Evolutionary conservation across 2,888 invertebrate species (phyloP).

Genomic region (Sarcophaga variegata): DNA sequence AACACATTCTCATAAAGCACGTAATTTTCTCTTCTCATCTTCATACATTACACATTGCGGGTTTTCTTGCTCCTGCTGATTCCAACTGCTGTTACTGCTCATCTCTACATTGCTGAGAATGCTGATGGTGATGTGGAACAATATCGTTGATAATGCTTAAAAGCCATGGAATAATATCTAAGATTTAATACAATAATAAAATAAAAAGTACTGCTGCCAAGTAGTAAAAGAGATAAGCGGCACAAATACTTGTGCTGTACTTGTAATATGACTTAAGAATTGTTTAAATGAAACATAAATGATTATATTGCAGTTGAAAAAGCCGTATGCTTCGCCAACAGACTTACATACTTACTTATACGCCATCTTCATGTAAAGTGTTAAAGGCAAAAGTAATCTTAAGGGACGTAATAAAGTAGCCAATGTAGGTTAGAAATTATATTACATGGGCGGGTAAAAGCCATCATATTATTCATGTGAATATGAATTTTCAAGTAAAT

Average conservation of each 20-base stretch:
- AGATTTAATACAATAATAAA: constrained; percentile 19
- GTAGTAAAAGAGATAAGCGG: not conserved
- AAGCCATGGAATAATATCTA: constrained; percentile 10
- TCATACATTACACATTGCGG: constrained; percentile 26
- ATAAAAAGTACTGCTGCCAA: constrained; percentile 3
- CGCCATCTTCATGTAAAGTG: not conserved
- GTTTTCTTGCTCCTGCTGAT: constrained; percentile 8
- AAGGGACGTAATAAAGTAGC: constrained; percentile 22
- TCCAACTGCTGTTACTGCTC: not conserved
- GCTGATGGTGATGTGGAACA: constrained; percentile 18
- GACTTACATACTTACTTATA: too few species aligned
- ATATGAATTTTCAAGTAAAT: constrained; percentile 60
- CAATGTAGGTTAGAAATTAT: constrained; percentile 15
- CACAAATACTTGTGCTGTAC: not conserved
- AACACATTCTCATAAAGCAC: constrained; percentile 35
- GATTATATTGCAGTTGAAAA: not conserved
- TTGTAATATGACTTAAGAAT: not conserved
- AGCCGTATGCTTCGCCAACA: not conserved
- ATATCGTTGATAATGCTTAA: constrained; percentile 11
- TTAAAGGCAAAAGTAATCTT: not conserved
- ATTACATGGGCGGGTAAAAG: constrained; percentile 42
- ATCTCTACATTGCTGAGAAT: not conserved
- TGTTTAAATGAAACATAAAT: constrained; percentile 13
- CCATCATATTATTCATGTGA: constrained; percentile 53
- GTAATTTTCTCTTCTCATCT: constrained; percentile 26